phyloP scores from a whole-genome alignment of 2,113 vertebrate species.

The Oostethus manadensis region DNA sequence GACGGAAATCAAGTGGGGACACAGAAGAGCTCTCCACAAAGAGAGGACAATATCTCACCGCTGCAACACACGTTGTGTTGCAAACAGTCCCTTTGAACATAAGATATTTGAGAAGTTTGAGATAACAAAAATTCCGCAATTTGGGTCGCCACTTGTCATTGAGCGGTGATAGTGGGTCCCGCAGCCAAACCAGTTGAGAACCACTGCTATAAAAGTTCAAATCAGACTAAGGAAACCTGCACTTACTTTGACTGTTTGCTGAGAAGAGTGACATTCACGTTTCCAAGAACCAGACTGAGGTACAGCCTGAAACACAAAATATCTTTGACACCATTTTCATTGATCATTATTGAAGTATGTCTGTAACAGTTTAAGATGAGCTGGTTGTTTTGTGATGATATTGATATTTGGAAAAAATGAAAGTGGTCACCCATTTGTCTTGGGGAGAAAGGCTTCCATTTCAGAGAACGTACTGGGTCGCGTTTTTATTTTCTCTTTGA shows the following conservation, averaged over 20 bases:
- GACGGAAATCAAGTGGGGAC: too few relatives aligned
- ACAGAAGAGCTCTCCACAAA: too few relatives aligned
- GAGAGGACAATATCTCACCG: too few relatives aligned
- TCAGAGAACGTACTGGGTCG: slow-evolving; percentile 81
- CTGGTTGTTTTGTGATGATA: too few relatives aligned
- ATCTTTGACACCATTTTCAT: not conserved
- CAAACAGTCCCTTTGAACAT: too few relatives aligned
- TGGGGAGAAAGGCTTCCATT: slow-evolving; percentile 93
- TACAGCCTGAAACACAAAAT: slow-evolving; percentile 77
- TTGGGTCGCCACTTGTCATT: too few relatives aligned
- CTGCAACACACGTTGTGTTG: too few relatives aligned
- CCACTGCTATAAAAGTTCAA: too few relatives aligned
- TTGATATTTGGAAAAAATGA: not conserved
- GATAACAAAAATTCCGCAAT: too few relatives aligned
- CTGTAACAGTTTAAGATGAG: not conserved
- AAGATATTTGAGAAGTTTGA: too few relatives aligned
- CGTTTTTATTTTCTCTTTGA: slow-evolving; percentile 79
- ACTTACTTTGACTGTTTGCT: slow-evolving; percentile 92
- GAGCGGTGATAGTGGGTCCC: too few relatives aligned
- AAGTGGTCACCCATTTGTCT: slow-evolving; percentile 85
- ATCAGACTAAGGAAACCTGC: not conserved
- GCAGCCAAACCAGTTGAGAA: too few relatives aligned
- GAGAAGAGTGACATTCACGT: slow-evolving; percentile 88
- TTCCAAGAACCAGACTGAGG: slow-evolving; percentile 90
- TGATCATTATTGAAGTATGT: not conserved